phyloP scores from a whole-genome alignment of 2,888 invertebrate genomes.

The Agelastica alni region DNA sequence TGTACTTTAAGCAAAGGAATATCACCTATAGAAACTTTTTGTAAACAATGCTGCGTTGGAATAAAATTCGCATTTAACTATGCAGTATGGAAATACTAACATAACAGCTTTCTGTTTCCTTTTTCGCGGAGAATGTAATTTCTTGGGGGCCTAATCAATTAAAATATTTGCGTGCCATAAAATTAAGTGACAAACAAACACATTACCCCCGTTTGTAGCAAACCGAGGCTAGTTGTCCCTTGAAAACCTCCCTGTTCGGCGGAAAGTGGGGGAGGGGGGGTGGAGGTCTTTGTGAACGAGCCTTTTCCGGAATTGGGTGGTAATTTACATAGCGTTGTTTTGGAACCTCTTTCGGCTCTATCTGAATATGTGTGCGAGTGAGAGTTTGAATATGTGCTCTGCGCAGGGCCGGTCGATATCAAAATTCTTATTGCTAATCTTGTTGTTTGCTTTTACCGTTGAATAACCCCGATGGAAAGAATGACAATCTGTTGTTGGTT shows the following conservation, averaged over 20 bases:
- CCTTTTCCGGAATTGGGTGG: slow-evolving; percentile 54
- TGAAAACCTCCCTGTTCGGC: slow-evolving; percentile 7
- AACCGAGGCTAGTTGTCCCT: slow-evolving; percentile 12
- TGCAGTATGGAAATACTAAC: too few relatives aligned
- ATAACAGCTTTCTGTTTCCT: too few relatives aligned
- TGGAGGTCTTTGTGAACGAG: slow-evolving; percentile 44
- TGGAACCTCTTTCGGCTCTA: slow-evolving; percentile 39
- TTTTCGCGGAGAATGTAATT: too few relatives aligned
- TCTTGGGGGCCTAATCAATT: slow-evolving; percentile 19
- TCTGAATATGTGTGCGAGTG: slow-evolving; percentile 4
- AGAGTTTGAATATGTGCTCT: slow-evolving; percentile 31
- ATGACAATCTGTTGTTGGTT: too few relatives aligned
- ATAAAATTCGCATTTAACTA: too few relatives aligned
- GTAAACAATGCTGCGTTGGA: too few relatives aligned
- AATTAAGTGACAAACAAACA: slow-evolving; percentile 25
- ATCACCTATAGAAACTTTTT: too few relatives aligned
- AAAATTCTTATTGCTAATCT: slow-evolving; percentile 44
- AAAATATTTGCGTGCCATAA: slow-evolving; percentile 18
- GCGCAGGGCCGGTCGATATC: slow-evolving; percentile 53
- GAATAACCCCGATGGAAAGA: too few relatives aligned
- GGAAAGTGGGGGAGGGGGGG: slow-evolving; percentile 28
- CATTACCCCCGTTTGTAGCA: slow-evolving; percentile 19
- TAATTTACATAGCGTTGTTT: slow-evolving; percentile 55
- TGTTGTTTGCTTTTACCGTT: slow-evolving; percentile 32
- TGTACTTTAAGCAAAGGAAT: too few relatives aligned